phyloP scores from a whole-genome alignment of 2,797 vertebrate species.

The Myoxocephalus aenaeus region DNA sequence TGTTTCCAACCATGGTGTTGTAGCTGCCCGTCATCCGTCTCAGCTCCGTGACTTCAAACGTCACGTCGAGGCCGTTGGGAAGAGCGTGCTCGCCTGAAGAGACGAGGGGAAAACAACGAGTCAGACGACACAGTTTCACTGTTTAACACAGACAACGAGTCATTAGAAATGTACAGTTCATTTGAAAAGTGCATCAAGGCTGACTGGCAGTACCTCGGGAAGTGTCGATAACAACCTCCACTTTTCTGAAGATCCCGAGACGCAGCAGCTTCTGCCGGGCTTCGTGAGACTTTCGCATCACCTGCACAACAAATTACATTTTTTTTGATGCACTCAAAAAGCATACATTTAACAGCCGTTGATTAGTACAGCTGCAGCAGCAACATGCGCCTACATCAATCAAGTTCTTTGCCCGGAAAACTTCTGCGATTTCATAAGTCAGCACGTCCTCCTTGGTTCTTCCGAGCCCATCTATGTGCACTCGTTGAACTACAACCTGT shows the following conservation, averaged over 20 bases:
- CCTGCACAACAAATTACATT: slow-evolving; percentile 77
- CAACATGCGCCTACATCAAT: slow-evolving; percentile 89
- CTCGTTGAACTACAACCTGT: slow-evolving; percentile 94
- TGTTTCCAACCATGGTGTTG: slow-evolving; percentile 99
- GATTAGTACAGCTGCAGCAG: neutral
- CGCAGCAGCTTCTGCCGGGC: slow-evolving; percentile 93
- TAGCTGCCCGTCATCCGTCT: slow-evolving; percentile 95
- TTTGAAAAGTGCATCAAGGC: neutral
- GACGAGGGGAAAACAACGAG: neutral
- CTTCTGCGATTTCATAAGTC: slow-evolving; percentile 92
- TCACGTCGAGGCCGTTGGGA: slow-evolving; percentile 96
- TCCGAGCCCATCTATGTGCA: slow-evolving; percentile 94
- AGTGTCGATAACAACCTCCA: slow-evolving; percentile 96
- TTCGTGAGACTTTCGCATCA: slow-evolving; percentile 95
- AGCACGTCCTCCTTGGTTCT: slow-evolving; percentile 95
- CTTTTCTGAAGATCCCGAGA: slow-evolving; percentile 94
- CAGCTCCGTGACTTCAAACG: slow-evolving; percentile 94
- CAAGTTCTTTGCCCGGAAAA: slow-evolving; percentile 95
- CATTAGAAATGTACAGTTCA: neutral
- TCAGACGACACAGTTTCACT: neutral
- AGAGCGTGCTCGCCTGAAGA: slow-evolving; percentile 92
- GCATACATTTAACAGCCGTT: neutral
- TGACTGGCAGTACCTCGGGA: slow-evolving; percentile 85
- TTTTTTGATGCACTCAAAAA: neutral
- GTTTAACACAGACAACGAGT: neutral